Evolutionary conservation across 2,888 invertebrate species (phyloP).

Genomic region (Hirtodrosophila histrioides): DNA sequence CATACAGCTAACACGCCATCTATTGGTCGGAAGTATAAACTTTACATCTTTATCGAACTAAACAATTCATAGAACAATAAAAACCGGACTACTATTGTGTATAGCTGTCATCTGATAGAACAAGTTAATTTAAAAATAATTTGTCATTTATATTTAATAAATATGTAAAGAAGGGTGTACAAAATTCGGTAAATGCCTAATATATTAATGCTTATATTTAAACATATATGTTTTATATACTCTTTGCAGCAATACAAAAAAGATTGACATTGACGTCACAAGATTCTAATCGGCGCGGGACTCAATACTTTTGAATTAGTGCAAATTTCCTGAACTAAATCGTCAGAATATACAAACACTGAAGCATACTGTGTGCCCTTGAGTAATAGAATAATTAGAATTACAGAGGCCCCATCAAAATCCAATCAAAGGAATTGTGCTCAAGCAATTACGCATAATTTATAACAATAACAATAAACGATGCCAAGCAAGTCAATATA

Average conservation of each 20-base stretch:
- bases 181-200: no score
- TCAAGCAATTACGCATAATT: slow-evolving; percentile 46
- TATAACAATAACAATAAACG: slow-evolving; percentile 48
- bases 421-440: slow-evolving; percentile 28
- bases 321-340: slow-evolving; percentile 52
- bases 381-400: slow-evolving; percentile 31
- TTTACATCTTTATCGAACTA: no score
- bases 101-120: no score
- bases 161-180: no score
- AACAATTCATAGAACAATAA: no score
- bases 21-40: no score
- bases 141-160: no score
- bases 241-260: slow-evolving; percentile 9
- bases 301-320: slow-evolving; percentile 23
- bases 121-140: no score
- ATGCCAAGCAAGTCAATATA: slow-evolving; percentile 23
- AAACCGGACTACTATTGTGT: no score
- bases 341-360: slow-evolving; percentile 4
- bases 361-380: slow-evolving; percentile 15
- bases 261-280: slow-evolving; percentile 44
- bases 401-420: slow-evolving; percentile 9
- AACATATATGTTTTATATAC: background rate
- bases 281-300: slow-evolving; percentile 39
- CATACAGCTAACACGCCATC: no score
- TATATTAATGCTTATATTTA: no score